Evolutionary conservation across 2,888 invertebrate genomes (phyloP).

Genomic region (Eueremaeus valkanovi): DNA sequence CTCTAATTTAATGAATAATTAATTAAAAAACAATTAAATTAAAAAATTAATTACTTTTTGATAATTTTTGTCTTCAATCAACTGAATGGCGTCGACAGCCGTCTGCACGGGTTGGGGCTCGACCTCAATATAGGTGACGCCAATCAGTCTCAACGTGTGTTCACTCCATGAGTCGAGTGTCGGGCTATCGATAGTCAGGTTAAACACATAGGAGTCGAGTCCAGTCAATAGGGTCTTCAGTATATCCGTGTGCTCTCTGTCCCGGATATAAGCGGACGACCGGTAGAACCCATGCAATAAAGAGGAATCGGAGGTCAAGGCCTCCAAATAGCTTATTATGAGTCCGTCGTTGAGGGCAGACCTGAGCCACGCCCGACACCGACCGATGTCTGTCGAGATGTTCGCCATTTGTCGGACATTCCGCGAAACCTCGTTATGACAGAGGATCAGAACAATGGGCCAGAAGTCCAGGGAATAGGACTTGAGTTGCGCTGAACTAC

Average conservation of each 20-base stretch:
- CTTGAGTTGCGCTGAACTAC: background rate
- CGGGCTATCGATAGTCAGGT: conserved; percentile 44
- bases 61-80: conserved; percentile 41
- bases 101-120: conserved; percentile 46
- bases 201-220: conserved; percentile 44
- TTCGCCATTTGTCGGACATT: conserved; percentile 69
- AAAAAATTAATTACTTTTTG: conserved; percentile 12
- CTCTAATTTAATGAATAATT: background rate
- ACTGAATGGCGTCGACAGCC: conserved; percentile 47
- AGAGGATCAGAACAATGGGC: conserved; percentile 76
- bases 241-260: conserved; percentile 60
- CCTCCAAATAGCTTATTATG: conserved; percentile 77
- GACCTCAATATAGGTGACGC: conserved; percentile 68
- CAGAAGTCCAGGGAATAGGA: conserved; percentile 63
- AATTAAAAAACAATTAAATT: background rate
- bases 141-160: conserved; percentile 74
- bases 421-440: conserved; percentile 74
- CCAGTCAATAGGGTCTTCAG: conserved; percentile 45
- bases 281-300: conserved; percentile 74
- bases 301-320: conserved; percentile 70
- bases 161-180: conserved; percentile 79
- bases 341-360: conserved; percentile 81
- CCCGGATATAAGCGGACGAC: conserved; percentile 73
- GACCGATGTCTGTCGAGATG: conserved; percentile 82
- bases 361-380: conserved; percentile 86